Conservation (phyloP, 1,140 invertebrate genomes). For the Caenorhabditis elegans region DNA sequence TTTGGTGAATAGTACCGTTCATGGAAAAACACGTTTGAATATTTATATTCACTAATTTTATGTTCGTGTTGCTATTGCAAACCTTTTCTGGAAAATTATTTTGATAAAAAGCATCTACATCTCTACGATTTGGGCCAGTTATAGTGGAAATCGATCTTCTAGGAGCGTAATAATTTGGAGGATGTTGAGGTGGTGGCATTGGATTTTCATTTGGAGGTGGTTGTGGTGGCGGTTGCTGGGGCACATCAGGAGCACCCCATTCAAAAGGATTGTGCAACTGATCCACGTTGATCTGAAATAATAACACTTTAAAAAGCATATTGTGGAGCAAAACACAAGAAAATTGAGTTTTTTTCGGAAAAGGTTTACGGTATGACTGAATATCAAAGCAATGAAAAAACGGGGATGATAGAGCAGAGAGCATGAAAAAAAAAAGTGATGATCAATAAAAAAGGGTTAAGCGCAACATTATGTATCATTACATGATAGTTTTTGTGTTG, state of each 20-base stretch:
- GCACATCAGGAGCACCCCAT: conserved; percentile 19
- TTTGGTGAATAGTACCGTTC: no score
- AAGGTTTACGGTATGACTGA: background rate
- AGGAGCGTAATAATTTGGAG: background rate
- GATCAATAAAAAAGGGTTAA: conserved; percentile 4
- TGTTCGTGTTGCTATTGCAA: no score
- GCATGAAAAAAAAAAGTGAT: background rate
- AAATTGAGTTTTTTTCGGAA: background rate
- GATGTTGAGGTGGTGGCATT: conserved; percentile 6
- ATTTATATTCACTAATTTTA: no score
- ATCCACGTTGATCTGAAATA: background rate
- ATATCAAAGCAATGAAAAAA: background rate
- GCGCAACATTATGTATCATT: background rate
- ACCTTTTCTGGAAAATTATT: conserved; percentile 3
- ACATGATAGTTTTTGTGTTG: background rate
- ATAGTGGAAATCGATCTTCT: background rate
- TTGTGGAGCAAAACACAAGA: background rate
- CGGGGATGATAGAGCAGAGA: background rate
- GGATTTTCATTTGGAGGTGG: background rate
- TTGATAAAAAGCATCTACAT: conserved; percentile 8
- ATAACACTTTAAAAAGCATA: background rate
- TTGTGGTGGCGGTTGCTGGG: background rate
- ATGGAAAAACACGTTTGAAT: no score
- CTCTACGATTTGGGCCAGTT: background rate
- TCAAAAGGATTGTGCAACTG: conserved; percentile 9